Percentiles rank a stretch among this genome's conserved stretches.
Conservation (phyloP, 2,888 invertebrate species). For the Euphydryas editha region DNA sequence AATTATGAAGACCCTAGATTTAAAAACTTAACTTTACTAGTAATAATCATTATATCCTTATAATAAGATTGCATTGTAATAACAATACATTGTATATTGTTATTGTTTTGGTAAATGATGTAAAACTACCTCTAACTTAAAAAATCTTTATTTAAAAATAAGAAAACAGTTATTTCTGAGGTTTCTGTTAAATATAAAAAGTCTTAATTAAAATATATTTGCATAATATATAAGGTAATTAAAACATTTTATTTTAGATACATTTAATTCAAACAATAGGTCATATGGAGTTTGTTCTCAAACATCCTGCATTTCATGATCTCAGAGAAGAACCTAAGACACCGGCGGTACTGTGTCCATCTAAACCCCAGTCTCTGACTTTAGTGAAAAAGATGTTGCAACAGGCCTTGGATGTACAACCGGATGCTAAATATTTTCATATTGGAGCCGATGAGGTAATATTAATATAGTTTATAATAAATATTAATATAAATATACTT, state of each 20-base stretch:
- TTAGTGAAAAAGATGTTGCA: conserved; percentile 83
- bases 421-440: conserved; percentile 87
- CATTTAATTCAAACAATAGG: conserved; percentile 95
- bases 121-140: too few species aligned
- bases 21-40: too few species aligned
- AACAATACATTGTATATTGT: too few species aligned
- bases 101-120: too few species aligned
- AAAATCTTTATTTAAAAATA: too few species aligned
- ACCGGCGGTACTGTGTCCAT: conserved; percentile 89
- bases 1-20: too few species aligned
- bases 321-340: conserved; percentile 86
- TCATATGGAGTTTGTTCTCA: conserved; percentile 93
- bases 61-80: too few species aligned
- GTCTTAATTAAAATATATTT: too few species aligned
- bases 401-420: conserved; percentile 87
- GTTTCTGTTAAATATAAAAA: too few species aligned
- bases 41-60: too few species aligned
- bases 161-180: too few species aligned
- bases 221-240: not conserved
- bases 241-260: conserved; percentile 60
- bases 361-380: conserved; percentile 72
- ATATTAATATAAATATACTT: not conserved
- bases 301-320: conserved; percentile 86
- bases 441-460: conserved; percentile 91
- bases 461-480: not conserved